These are phyloP conservation scores for Syrphus vitripennis DNA, from an alignment of 2,888 invertebrate genomes.

Conservation along the genomic window DNA sequence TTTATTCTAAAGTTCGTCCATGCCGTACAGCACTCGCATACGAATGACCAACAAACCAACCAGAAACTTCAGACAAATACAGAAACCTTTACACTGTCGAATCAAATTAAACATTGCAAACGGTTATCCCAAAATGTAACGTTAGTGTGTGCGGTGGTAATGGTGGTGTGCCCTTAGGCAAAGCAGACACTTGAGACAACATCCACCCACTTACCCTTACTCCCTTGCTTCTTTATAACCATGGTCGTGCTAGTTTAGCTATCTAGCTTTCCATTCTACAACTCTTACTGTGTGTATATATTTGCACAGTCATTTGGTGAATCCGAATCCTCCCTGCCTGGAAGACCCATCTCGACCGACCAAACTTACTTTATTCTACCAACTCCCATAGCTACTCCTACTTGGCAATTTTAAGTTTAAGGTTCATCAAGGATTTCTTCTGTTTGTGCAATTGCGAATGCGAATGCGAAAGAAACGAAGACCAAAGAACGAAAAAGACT, in stretches of 20 bases:
- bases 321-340: constrained; percentile 17
- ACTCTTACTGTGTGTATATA: constrained; percentile 52
- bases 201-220: constrained; percentile 57
- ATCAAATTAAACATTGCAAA: constrained; percentile 68
- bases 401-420: constrained; percentile 58
- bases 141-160: neutral
- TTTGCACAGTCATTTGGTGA: constrained; percentile 69
- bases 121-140: constrained; percentile 66
- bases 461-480: no score
- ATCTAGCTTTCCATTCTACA: constrained; percentile 39
- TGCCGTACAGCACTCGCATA: constrained; percentile 13
- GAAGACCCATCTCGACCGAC: neutral
- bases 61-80: constrained; percentile 52
- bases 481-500: constrained; percentile 27
- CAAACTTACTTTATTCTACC: constrained; percentile 3
- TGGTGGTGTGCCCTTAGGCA: constrained; percentile 39
- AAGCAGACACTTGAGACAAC: constrained; percentile 64
- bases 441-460: neutral
- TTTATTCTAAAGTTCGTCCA: constrained; percentile 31
- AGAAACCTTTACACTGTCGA: constrained; percentile 66
- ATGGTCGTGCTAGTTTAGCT: constrained; percentile 46
- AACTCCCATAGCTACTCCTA: constrained; percentile 15
- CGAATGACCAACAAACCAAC: constrained; percentile 20
- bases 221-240: neutral
- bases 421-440: constrained; percentile 65